Percentiles rank a stretch among this genome's conserved stretches.
These are phyloP conservation scores for Cryptus armator DNA, from an alignment of 2,888 invertebrate genomes.

Conservation along the genomic window DNA sequence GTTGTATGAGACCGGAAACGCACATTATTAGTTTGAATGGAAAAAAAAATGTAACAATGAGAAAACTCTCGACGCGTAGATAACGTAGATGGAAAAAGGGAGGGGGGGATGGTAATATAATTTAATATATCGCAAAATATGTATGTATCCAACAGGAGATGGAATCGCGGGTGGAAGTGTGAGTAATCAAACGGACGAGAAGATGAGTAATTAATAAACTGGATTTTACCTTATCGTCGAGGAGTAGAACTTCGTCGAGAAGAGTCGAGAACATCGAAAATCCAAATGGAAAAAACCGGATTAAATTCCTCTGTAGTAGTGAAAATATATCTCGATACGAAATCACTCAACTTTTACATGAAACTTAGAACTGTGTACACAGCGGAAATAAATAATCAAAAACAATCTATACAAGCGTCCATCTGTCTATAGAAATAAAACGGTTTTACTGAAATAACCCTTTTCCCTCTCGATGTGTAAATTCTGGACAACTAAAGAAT, in stretches of 20 bases:
- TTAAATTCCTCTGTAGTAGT: background rate
- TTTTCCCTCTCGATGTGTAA: background rate
- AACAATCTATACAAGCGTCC: background rate
- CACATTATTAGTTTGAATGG: conserved; percentile 23
- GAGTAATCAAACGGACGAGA: conserved; percentile 33
- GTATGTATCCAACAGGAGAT: conserved; percentile 44
- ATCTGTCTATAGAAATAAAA: background rate
- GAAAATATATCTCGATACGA: conserved; percentile 6
- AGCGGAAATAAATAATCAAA: conserved; percentile 38
- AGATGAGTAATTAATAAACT: conserved; percentile 1
- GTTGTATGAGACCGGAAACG: conserved; percentile 32
- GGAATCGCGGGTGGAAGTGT: conserved; percentile 43
- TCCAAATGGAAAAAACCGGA: background rate
- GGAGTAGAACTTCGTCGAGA: conserved; percentile 2
- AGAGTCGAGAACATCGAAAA: background rate
- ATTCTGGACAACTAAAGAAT: background rate
- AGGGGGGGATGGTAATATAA: background rate
- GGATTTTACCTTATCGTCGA: background rate
- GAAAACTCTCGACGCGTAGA: conserved; percentile 10
- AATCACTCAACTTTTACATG: conserved; percentile 35
- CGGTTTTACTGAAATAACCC: background rate
- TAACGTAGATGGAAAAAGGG: conserved; percentile 1
- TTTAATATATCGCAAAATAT: conserved; percentile 2
- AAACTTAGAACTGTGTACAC: conserved; percentile 42
- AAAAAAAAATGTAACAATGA: background rate